Evolutionary conservation across 2,797 vertebrate species (phyloP).

Genomic region (Melanogrammus aeglefinus): DNA sequence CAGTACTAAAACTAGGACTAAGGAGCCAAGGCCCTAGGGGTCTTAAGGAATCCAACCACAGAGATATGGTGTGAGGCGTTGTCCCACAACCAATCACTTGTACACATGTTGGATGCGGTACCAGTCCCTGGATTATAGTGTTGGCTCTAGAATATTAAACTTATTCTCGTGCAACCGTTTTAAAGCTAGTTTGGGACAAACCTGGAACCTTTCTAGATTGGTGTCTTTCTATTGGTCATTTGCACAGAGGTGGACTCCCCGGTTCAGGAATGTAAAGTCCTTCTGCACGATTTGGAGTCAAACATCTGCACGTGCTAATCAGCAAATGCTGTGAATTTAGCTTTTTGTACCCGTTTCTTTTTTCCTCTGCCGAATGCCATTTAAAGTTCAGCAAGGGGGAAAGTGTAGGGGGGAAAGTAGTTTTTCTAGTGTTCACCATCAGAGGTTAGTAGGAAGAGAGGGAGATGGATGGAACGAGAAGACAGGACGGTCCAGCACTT

Average conservation of each 20-base stretch:
- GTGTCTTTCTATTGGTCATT: background rate
- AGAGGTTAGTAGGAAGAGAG: background rate
- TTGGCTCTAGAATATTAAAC: background rate
- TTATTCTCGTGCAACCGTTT: background rate
- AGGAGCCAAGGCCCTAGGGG: background rate
- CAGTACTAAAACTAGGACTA: background rate
- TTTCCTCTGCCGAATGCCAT: too few species aligned
- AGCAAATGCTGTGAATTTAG: background rate
- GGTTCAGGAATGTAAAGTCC: background rate
- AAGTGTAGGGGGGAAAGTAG: background rate
- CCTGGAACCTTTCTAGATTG: background rate
- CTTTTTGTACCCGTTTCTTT: background rate
- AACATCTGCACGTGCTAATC: background rate
- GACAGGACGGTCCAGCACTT: slow-evolving; percentile 50
- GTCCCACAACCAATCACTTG: background rate
- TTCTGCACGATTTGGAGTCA: background rate
- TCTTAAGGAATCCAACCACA: background rate
- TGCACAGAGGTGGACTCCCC: too few species aligned
- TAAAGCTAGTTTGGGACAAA: background rate
- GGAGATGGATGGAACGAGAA: background rate
- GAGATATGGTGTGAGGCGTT: background rate
- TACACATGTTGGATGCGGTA: background rate
- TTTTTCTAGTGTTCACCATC: background rate
- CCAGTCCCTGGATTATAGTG: background rate
- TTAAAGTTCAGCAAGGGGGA: background rate